These are phyloP conservation scores for Dolomedes plantarius DNA, from an alignment of 2,888 invertebrate species.

Conservation along the genomic window DNA sequence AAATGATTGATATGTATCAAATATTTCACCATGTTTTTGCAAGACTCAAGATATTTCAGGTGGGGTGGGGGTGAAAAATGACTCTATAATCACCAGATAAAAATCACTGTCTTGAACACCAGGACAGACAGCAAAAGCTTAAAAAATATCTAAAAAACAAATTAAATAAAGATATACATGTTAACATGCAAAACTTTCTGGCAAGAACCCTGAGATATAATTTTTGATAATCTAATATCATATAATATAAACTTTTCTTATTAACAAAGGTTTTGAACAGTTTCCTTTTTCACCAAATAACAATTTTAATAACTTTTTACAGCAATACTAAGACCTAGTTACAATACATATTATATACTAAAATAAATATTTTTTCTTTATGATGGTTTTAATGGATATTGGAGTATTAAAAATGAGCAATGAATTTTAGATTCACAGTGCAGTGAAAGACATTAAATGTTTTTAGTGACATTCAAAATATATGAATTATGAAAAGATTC, in stretches of 20 bases:
- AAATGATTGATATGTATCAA: neutral
- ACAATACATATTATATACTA: slow-evolving; percentile 9
- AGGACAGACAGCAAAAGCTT: no score
- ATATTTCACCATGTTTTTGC: neutral
- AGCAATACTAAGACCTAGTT: neutral
- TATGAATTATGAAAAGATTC: neutral
- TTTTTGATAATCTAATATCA: neutral
- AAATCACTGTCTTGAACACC: no score
- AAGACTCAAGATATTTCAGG: no score
- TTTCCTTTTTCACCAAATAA: neutral
- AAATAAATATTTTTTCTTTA: slow-evolving; percentile 16
- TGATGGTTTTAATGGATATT: neutral
- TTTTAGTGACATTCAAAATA: slow-evolving; percentile 3
- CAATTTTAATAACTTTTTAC: neutral
- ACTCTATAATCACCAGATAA: no score
- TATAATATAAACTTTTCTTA: neutral
- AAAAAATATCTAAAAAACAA: no score
- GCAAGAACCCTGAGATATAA: slow-evolving; percentile 42
- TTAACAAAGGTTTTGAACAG: neutral
- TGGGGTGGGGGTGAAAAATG: no score
- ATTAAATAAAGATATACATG: no score
- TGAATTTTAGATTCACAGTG: neutral
- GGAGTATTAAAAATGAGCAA: slow-evolving; percentile 16
- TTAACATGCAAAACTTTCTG: slow-evolving; percentile 20
- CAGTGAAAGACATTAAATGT: neutral